Evolutionary conservation across 2,797 vertebrate genomes (phyloP).

Genomic region (Apogon hyalosoma): DNA sequence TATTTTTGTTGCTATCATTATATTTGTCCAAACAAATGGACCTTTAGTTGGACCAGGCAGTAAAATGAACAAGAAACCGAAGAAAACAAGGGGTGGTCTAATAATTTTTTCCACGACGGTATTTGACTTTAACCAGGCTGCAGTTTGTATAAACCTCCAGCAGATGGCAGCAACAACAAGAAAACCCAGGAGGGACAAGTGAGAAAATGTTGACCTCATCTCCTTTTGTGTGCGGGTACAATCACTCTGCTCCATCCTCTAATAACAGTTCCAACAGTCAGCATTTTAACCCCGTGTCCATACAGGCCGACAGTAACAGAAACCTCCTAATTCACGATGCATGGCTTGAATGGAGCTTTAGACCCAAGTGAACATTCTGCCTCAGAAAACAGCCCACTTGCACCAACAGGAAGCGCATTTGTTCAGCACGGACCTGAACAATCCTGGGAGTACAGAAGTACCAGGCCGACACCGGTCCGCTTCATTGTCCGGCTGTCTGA

Average conservation of each 20-base stretch:
- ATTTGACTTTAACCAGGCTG: conserved; percentile 1
- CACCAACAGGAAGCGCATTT: conserved; percentile 53
- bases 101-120: too few species aligned
- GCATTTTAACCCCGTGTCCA: conserved; percentile 36
- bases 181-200: background rate
- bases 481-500: conserved; percentile 61
- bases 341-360: conserved; percentile 32
- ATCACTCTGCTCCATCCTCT: conserved; percentile 45
- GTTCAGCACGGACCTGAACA: conserved; percentile 49
- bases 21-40: too few species aligned
- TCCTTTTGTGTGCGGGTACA: conserved; percentile 59
- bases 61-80: too few species aligned
- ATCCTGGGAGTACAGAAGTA: conserved; percentile 34
- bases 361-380: conserved; percentile 62
- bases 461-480: conserved; percentile 23
- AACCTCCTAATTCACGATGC: conserved; percentile 52
- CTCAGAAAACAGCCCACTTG: conserved; percentile 35
- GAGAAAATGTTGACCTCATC: conserved; percentile 40
- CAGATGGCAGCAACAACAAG: conserved; percentile 54
- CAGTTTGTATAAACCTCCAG: conserved; percentile 29
- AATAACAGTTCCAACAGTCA: conserved; percentile 63
- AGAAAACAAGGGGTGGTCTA: too few species aligned
- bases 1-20: too few species aligned
- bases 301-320: conserved; percentile 46
- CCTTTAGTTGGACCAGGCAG: too few species aligned